Evolutionary conservation across 1,140 invertebrate species (phyloP), one percentile per base, ranked within the genome.

Genomic region (Lutraria rhynchaena): DNA sequence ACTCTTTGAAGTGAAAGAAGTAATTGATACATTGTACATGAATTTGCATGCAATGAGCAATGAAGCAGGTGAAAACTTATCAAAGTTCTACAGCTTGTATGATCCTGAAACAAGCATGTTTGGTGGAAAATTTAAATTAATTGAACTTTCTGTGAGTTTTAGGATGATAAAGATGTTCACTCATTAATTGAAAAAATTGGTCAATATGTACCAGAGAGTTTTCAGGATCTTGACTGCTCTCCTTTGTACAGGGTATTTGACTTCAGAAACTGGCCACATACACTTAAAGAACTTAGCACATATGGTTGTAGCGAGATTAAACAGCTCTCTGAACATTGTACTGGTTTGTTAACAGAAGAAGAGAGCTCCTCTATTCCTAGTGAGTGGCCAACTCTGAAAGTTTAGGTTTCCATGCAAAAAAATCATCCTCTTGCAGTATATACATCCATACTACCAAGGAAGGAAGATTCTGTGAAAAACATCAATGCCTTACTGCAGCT

Each of bases 201-300:
- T 33, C 3, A 46, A 27, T 61, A 61, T 51, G 24, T 75, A 13
- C 24, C 61, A 22, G 17, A 75, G 7, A 75, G 57, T 19, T 75
- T 61, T 24, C 5, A 17, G 19, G 24, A 46, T 22, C 17, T 75
- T 15, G 46, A 58, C 3, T 37, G 37, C 9, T 15, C 55, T n/a
- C n/a, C n/a, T n/a, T n/a, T 49, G 35, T 31, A 19, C n/a, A 46
- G 15, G 29, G 53, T 61, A n/a, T 75, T 58, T 31, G 57, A 75
- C 27, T 75, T 75, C 7, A 75, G 73, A 61, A 22, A 51, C n/a
- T 77, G 74, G 74, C 74, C 74, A 9, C 19, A 53, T 29, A 77
- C 58, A 13, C 29, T 65, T 3, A 15, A 29, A 46, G 63, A 49
- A 37, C 60, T 63, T 5, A 63, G 60, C 33, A 67, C 44, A 44